phyloP scores from a whole-genome alignment of 2,888 invertebrate genomes.

The Hoplodrina blanda region DNA sequence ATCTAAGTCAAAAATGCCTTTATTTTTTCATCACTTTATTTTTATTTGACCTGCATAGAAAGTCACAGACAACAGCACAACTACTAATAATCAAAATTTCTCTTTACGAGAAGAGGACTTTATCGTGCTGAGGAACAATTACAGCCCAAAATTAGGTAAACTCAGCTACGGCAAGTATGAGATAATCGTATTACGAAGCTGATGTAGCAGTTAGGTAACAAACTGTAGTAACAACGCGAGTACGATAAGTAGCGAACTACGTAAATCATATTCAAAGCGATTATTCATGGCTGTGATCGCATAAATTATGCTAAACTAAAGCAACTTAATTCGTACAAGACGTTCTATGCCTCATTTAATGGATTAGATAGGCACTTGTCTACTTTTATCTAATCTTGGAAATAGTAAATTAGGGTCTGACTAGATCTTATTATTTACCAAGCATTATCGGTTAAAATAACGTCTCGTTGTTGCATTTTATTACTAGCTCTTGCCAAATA shows the following conservation, averaged over 20 bases:
- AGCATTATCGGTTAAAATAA: no score
- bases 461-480: no score
- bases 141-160: neutral
- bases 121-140: neutral
- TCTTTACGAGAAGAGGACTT: neutral
- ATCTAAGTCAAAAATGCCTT: no score
- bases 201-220: slow-evolving; percentile 24
- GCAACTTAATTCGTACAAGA: slow-evolving; percentile 51
- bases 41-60: no score
- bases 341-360: slow-evolving; percentile 55
- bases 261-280: slow-evolving; percentile 64
- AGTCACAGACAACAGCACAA: no score
- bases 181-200: slow-evolving; percentile 46
- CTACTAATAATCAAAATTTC: neutral
- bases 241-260: slow-evolving; percentile 43
- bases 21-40: no score
- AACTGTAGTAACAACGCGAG: slow-evolving; percentile 30
- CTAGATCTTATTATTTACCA: neutral
- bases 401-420: slow-evolving; percentile 21
- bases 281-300: slow-evolving; percentile 61
- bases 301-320: slow-evolving; percentile 63
- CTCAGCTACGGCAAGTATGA: neutral
- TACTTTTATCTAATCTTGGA: slow-evolving; percentile 43
- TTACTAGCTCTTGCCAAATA: no score
- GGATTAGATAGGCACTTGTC: slow-evolving; percentile 50